phyloP scores from a whole-genome alignment of 2,797 vertebrate species.

The Sebastes taczanowskii region DNA sequence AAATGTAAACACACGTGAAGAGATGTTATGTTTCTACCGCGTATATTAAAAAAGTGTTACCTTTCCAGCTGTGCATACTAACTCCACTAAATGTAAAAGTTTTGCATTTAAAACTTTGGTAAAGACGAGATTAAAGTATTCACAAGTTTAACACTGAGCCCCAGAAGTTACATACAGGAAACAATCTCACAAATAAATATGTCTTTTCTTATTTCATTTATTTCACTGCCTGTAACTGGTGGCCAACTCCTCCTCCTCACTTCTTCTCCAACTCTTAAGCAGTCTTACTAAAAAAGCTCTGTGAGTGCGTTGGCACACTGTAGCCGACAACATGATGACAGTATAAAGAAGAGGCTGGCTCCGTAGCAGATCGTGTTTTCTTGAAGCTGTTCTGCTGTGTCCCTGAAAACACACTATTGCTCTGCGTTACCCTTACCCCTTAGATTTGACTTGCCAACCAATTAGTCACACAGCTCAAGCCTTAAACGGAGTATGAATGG shows the following conservation, averaged over 20 bases:
- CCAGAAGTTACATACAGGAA: not conserved
- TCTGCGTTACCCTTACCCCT: not conserved
- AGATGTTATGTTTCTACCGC: not conserved
- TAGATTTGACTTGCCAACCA: constrained; percentile 40
- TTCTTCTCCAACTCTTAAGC: constrained; percentile 18
- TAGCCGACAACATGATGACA: constrained; percentile 24
- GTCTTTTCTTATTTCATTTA: constrained; percentile 22
- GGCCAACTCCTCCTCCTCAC: constrained; percentile 8
- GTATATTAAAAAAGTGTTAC: not conserved
- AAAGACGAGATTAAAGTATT: not conserved
- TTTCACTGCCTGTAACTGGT: not conserved
- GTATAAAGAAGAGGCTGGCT: not conserved
- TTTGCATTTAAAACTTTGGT: not conserved
- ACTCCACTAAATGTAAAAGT: not conserved
- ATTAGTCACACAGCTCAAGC: constrained; percentile 54
- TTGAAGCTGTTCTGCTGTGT: constrained; percentile 9
- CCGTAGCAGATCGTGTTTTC: not conserved
- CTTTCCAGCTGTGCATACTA: not conserved
- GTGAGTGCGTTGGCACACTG: constrained; percentile 7
- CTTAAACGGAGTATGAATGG: constrained; percentile 17
- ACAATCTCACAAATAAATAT: constrained; percentile 3
- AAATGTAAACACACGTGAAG: not conserved
- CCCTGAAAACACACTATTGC: constrained; percentile 16
- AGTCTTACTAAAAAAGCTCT: not conserved
- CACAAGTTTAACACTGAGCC: not conserved